Percentiles rank a stretch among this genome's conserved stretches.
Evolutionary conservation across 2,888 invertebrate species (phyloP).

Genomic region (Drosophila rellima): DNA sequence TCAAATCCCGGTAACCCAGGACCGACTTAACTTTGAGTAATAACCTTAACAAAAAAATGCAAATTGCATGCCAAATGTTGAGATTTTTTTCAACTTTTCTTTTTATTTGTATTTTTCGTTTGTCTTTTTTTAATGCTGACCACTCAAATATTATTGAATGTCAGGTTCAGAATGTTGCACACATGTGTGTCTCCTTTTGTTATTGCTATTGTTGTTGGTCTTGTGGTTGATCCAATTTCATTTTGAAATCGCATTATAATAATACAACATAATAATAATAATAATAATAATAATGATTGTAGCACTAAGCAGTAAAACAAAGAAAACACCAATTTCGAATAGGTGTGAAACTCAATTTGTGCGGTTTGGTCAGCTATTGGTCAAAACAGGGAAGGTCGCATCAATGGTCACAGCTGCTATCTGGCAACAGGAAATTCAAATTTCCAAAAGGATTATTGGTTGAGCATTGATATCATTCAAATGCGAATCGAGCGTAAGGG

Average conservation of each 20-base stretch:
- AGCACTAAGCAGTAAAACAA: constrained; percentile 43
- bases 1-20: constrained; percentile 60
- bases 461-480: constrained; percentile 42
- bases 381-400: constrained; percentile 33
- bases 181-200: constrained; percentile 59
- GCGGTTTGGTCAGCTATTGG: constrained; percentile 43
- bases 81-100: constrained; percentile 40
- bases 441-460: constrained; percentile 62
- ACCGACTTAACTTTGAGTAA: constrained; percentile 66
- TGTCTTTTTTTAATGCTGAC: constrained; percentile 46
- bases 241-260: constrained; percentile 65
- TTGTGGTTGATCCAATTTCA: constrained; percentile 65
- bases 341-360: constrained; percentile 62
- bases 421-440: constrained; percentile 54
- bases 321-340: constrained; percentile 43
- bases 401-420: constrained; percentile 56
- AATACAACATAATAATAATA: constrained; percentile 63
- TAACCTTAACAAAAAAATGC: constrained; percentile 57
- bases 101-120: constrained; percentile 9
- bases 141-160: constrained; percentile 56
- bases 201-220: constrained; percentile 27
- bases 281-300: constrained; percentile 66
- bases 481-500: background rate
- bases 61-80: constrained; percentile 72
- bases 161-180: constrained; percentile 33